Percentiles rank a stretch among this genome's conserved stretches.
phyloP scores from a whole-genome alignment of 2,113 vertebrate genomes.

The Cololabis saira region DNA sequence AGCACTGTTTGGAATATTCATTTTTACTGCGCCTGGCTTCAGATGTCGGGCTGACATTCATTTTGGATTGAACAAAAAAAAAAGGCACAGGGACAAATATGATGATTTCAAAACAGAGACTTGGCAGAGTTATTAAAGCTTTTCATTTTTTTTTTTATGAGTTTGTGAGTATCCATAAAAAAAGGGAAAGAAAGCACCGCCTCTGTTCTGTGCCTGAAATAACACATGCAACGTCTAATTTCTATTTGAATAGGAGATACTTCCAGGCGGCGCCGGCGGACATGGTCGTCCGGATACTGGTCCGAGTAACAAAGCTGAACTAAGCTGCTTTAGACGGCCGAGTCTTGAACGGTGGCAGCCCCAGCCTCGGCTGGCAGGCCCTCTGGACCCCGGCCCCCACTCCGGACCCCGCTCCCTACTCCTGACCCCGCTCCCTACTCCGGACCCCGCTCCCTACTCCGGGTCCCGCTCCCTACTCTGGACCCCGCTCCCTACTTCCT shows the following conservation, averaged over 20 bases:
- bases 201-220: conserved; percentile 66
- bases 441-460: conserved; percentile 56
- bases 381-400: conserved; percentile 56
- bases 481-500: conserved; percentile 58
- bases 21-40: conserved; percentile 44
- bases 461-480: too few relatives aligned
- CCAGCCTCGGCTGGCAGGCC: conserved; percentile 56
- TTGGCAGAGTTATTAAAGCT: conserved; percentile 66
- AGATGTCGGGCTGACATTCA: conserved; percentile 46
- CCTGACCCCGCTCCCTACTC: too few relatives aligned
- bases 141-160: conserved; percentile 22
- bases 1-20: conserved; percentile 66
- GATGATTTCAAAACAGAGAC: conserved; percentile 66
- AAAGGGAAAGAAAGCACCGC: conserved; percentile 26
- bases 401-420: conserved; percentile 26
- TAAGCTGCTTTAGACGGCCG: conserved; percentile 86
- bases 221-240: conserved; percentile 79
- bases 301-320: conserved; percentile 82
- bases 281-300: conserved; percentile 77
- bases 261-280: conserved; percentile 63
- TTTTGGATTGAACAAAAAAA: conserved; percentile 54
- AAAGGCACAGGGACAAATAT: conserved; percentile 63
- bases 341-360: conserved; percentile 66
- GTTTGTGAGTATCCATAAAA: conserved; percentile 53
- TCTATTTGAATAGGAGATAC: conserved; percentile 82